These are phyloP conservation scores for Sebastes reedi DNA, from an alignment of 2,797 vertebrate species.

Conservation along the genomic window DNA sequence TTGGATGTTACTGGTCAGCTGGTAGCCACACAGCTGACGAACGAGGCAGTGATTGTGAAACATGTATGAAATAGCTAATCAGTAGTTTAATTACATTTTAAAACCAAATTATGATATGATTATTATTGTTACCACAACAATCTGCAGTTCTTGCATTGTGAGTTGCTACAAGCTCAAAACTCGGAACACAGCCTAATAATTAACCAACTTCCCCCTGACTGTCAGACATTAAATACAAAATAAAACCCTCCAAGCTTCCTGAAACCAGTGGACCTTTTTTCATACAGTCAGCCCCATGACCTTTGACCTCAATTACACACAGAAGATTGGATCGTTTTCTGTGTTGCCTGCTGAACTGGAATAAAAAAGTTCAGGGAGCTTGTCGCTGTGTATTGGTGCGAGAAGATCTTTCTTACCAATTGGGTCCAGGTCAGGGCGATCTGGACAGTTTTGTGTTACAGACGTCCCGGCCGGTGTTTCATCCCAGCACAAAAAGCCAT, in stretches of 20 bases:
- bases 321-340: not conserved
- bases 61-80: not conserved
- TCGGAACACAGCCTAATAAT: not conserved
- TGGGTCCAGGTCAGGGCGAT: slow-evolving; percentile 84
- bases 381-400: not conserved
- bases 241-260: not conserved
- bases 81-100: not conserved
- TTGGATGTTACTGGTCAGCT: not conserved
- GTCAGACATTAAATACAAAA: not conserved
- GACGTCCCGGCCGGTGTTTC: slow-evolving; percentile 87
- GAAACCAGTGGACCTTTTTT: not conserved
- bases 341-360: slow-evolving; percentile 7
- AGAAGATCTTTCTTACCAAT: slow-evolving; percentile 79
- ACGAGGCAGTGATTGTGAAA: not conserved
- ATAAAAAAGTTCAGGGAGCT: slow-evolving; percentile 1
- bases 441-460: slow-evolving; percentile 87
- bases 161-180: not conserved
- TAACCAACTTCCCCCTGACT: not conserved
- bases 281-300: not conserved
- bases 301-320: not conserved
- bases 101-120: not conserved
- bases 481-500: slow-evolving; percentile 94
- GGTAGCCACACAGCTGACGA: not conserved
- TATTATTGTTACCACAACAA: not conserved
- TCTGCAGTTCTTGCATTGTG: not conserved